Evolutionary conservation across 1,140 invertebrate genomes (phyloP).

Genomic region (Plodia interpunctella): DNA sequence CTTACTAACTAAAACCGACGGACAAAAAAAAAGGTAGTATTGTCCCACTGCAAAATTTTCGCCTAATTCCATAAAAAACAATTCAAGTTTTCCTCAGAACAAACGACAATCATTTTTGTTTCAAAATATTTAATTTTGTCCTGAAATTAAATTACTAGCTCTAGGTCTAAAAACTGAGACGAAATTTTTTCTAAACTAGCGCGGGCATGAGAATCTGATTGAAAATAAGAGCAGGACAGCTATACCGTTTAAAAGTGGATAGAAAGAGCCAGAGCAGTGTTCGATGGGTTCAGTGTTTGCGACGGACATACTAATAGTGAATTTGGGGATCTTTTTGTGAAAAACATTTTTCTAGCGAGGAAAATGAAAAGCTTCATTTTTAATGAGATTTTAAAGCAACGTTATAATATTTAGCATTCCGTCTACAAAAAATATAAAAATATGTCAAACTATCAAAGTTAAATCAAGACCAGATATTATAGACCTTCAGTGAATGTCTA

Average conservation of each 20-base stretch:
- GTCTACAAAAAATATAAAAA: too few relatives aligned
- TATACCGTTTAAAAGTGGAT: neutral
- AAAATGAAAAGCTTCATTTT: too few relatives aligned
- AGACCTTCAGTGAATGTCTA: too few relatives aligned
- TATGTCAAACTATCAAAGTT: too few relatives aligned
- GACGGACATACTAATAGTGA: neutral
- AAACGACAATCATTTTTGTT: neutral
- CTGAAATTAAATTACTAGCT: neutral
- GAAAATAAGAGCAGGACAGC: neutral
- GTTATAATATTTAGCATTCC: too few relatives aligned
- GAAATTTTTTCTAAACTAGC: constrained; percentile 5
- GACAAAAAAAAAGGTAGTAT: too few relatives aligned
- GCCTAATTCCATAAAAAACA: too few relatives aligned
- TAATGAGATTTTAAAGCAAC: too few relatives aligned
- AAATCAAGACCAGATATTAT: too few relatives aligned
- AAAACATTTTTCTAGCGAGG: neutral
- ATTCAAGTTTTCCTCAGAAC: too few relatives aligned
- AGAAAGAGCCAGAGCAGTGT: neutral
- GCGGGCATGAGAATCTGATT: constrained; percentile 6
- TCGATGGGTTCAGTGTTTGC: neutral
- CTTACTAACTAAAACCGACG: too few relatives aligned
- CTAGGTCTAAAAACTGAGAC: neutral
- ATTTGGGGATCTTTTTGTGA: neutral
- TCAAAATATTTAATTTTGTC: neutral
- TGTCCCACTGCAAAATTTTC: too few relatives aligned